A percentile compares a stretch with the other conserved stretches of the same genome.
Conservation (phyloP, 1,140 invertebrate genomes). For the Dinothrombium tinctorium region DNA sequence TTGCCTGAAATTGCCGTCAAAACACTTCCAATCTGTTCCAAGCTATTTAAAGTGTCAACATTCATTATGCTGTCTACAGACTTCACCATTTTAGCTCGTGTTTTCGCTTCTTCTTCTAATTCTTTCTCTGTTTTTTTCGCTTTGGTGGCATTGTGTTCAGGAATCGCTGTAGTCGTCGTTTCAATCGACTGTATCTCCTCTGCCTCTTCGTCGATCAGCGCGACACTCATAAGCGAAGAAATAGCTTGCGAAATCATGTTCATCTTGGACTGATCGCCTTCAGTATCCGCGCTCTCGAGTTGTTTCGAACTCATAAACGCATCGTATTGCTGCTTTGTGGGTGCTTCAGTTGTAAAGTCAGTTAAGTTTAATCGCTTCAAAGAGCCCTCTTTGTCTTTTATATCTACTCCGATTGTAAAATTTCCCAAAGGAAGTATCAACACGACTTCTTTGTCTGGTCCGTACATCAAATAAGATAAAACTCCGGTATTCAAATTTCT, state of each 20-base stretch:
- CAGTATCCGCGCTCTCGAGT: conserved; percentile 16
- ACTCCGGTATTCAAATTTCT: conserved; percentile 13
- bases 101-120: conserved; percentile 13
- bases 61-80: conserved; percentile 17
- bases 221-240: conserved; percentile 16
- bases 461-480: conserved; percentile 15
- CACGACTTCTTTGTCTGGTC: conserved; percentile 13
- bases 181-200: neutral
- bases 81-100: conserved; percentile 16
- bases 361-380: conserved; percentile 16
- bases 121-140: conserved; percentile 9
- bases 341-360: conserved; percentile 12
- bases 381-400: conserved; percentile 18
- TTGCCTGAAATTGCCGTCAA: conserved; percentile 16
- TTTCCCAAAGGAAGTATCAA: conserved; percentile 16
- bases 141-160: neutral
- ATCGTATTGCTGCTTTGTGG: conserved; percentile 16
- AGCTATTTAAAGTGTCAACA: conserved; percentile 15
- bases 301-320: conserved; percentile 14
- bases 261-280: conserved; percentile 17
- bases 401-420: conserved; percentile 17
- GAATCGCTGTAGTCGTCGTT: conserved; percentile 6
- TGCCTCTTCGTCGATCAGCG: conserved; percentile 5
- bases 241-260: conserved; percentile 17
- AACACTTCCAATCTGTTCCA: conserved; percentile 17